Evolutionary conservation across 2,797 vertebrate genomes (phyloP), one percentile per base, ranked within the genome.

Genomic region (Cossypha dichroa): DNA sequence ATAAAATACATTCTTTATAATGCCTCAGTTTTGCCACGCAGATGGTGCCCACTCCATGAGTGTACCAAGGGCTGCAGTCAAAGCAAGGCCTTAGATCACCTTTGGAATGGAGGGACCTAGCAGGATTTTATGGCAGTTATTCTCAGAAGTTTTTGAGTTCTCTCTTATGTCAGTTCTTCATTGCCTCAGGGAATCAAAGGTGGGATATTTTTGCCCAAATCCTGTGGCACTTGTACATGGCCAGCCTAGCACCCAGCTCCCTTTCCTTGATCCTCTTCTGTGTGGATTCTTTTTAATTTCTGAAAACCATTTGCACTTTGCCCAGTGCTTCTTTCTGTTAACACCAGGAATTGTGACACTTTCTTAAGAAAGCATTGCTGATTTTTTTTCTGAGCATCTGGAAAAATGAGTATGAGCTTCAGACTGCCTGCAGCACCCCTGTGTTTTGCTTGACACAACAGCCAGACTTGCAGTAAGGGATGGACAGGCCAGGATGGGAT

Each of bases 331-430:
- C 66, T 72, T 88, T 52, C 17, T 34, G 7, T 69, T 85, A 94
- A 62, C 43, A 15, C 43, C 69, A 69, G 68, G 74, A 96, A 62
- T 84, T 93, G 87, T 7, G 38, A 81, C 95, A 45, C 60, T 80
- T 96, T 14, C 82, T 95, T 92, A 78, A 85, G 94, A 95, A 94
- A 95, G 73, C 16, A 22, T 87, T 94, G 82, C 95, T 96, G 84
- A 86, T 92, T 33, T 48, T 88, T 88, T 96, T 94, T 95, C 67
- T 86, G 85, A 96, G 93, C 92, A 92, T 97, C 95, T 97, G 96
- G 96, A 97, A 97, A 96, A 96, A 45, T 86, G 93, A 94, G 49
- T 43, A 43, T 72, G 62, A 94, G 73, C 83, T 90, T 96, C 85
- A 74, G 29, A 80, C 66, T 93, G n/a, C 70, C 49, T 89, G 38